phyloP scores from a whole-genome alignment of 2,113 vertebrate species.

The Tachysurus fulvidraco region DNA sequence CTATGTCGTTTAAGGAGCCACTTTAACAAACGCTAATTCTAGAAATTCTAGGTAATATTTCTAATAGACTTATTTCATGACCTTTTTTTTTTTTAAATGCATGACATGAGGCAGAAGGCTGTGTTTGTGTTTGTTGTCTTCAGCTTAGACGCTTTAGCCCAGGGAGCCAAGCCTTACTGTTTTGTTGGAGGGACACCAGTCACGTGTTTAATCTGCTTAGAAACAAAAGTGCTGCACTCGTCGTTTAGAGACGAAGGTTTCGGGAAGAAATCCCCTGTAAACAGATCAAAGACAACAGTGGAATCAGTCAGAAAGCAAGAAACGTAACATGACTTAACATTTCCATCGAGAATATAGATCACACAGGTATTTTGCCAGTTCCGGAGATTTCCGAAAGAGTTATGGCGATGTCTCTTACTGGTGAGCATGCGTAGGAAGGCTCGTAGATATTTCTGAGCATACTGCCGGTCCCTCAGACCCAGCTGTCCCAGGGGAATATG shows the following conservation, averaged over 20 bases:
- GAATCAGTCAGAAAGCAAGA: background rate
- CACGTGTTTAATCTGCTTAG: background rate
- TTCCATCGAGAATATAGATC: background rate
- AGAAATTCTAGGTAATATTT: no score
- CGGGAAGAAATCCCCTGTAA: slow-evolving; percentile 42
- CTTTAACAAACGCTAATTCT: no score
- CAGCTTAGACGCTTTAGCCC: background rate
- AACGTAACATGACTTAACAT: background rate
- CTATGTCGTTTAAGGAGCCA: no score
- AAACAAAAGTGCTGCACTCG: slow-evolving; percentile 32
- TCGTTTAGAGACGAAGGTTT: background rate
- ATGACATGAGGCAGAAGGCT: background rate
- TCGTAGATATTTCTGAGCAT: slow-evolving; percentile 72
- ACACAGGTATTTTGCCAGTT: background rate
- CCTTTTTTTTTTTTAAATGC: no score
- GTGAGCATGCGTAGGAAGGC: slow-evolving; percentile 78
- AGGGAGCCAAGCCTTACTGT: background rate
- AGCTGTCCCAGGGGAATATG: slow-evolving; percentile 67
- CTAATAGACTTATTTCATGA: no score
- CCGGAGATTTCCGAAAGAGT: background rate
- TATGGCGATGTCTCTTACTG: slow-evolving; percentile 70
- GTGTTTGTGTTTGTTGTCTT: background rate
- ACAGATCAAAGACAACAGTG: background rate
- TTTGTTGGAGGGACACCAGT: background rate
- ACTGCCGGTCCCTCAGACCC: slow-evolving; percentile 63